Evolutionary conservation across 2,113 vertebrate species (phyloP).

Genomic region (Barbus barbus): DNA sequence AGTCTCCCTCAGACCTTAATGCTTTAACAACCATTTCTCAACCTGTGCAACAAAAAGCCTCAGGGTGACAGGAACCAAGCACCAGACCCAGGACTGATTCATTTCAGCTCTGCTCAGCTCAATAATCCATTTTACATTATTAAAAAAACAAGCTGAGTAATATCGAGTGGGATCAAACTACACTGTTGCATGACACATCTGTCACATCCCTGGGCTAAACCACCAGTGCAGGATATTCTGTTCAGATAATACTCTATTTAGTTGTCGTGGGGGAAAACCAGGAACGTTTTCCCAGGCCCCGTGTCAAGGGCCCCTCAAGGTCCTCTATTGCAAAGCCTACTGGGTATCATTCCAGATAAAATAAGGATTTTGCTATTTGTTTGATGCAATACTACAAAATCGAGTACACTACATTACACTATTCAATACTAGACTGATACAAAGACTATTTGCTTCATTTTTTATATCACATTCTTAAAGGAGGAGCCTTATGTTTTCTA

Average conservation of each 20-base stretch:
- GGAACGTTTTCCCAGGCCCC: background rate
- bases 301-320: background rate
- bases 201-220: background rate
- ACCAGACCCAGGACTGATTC: conserved; percentile 20
- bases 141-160: conserved; percentile 7
- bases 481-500: background rate
- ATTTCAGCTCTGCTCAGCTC: background rate
- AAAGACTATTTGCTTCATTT: background rate
- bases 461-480: background rate
- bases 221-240: background rate
- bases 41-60: background rate
- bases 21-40: conserved; percentile 16
- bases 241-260: conserved; percentile 4
- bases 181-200: background rate
- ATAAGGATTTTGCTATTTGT: background rate
- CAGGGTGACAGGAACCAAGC: background rate
- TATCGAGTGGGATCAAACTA: background rate
- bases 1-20: background rate
- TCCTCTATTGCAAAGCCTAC: background rate
- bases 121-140: conserved; percentile 20
- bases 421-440: background rate
- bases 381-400: background rate
- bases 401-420: background rate
- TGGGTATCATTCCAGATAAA: background rate
- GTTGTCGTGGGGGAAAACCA: background rate